Evolutionary conservation across 2,888 invertebrate species (phyloP), one percentile per base, ranked within the genome.

Genomic region (Hirtodrosophila cameraria): DNA sequence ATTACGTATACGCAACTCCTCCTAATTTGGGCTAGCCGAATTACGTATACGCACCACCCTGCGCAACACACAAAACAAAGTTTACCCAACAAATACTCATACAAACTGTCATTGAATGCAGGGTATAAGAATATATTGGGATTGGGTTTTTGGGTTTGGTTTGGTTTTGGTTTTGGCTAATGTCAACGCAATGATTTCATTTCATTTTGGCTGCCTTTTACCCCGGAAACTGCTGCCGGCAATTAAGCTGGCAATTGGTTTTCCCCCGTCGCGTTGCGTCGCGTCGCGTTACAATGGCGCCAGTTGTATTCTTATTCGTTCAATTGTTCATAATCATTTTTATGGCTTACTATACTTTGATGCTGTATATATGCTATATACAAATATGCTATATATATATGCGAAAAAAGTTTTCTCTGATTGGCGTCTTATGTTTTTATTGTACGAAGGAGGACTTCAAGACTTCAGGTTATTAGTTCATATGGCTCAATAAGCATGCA

Each of bases 301-400:
- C 57, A 61, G 66, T 58, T 70, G 60, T 62, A 23, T 6, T 23
- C 18, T 5, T 86, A 80, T 81, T 82, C 71, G 61, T 72, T 83
- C 87, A 87, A 85, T 87, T 81, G 85, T 84, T 79, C 81, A 87
- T 85, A 86, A 86, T 87, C 76, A 86, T 85, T 85, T 85, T 85
- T 85, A 85, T 85, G 63, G 81, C 84, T 73, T 52, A 66, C 76
- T 79, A 76, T 86, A 75, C 78, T 86, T 82, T 86, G 81, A 84
- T 81, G 82, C 72, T 74, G n/a, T n/a, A n/a, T 7, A 6, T 23
- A 6, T 20, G 15, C 33, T 33, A 4, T 35, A 35, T 16, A 35
- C n/a, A 11, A 16, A 35, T 35, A 35, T 16, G 9, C 23, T n/a
- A 5, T 23, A 23, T 18, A 5, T 23, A 70, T 80, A 83, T 78